These are phyloP conservation scores for Stegastes partitus DNA, from an alignment of 2,113 vertebrate species.

Conservation along the genomic window DNA sequence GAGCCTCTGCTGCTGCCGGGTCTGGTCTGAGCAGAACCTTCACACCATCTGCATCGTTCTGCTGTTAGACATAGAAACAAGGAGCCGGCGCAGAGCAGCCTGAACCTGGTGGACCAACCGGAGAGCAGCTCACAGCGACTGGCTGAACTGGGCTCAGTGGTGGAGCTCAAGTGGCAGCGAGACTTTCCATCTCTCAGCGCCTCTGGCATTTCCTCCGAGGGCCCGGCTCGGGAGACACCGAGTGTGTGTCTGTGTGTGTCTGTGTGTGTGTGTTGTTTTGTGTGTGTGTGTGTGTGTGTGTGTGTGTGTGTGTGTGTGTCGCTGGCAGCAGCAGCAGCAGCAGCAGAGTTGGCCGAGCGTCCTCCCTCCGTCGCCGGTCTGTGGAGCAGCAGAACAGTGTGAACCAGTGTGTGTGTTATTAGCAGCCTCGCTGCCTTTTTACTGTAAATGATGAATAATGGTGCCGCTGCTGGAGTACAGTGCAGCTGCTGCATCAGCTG, in stretches of 20 bases:
- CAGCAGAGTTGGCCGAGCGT: slow-evolving; percentile 25
- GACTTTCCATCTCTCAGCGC: slow-evolving; percentile 72
- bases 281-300: slow-evolving; percentile 17
- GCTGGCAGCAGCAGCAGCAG: slow-evolving; percentile 29
- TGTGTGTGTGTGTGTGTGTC: background rate
- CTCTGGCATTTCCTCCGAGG: slow-evolving; percentile 71
- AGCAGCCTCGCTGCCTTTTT: slow-evolving; percentile 48
- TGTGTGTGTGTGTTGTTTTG: slow-evolving; percentile 8
- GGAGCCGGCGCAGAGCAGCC: background rate
- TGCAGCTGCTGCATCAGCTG: slow-evolving; percentile 42
- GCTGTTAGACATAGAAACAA: background rate
- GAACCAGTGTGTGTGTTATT: slow-evolving; percentile 58
- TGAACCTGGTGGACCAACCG: slow-evolving; percentile 14
- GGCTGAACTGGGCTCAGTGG: slow-evolving; percentile 32
- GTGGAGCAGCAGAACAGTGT: slow-evolving; percentile 51
- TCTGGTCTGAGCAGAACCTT: too few species aligned
- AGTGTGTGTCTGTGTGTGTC: slow-evolving; percentile 25
- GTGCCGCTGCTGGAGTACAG: slow-evolving; percentile 37
- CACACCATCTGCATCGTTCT: too few species aligned
- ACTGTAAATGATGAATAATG: slow-evolving; percentile 71
- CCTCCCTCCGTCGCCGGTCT: slow-evolving; percentile 53
- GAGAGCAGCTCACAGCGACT: slow-evolving; percentile 17
- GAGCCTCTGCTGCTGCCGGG: too few species aligned
- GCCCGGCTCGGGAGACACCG: slow-evolving; percentile 25
- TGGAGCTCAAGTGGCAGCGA: slow-evolving; percentile 47